phyloP scores from a whole-genome alignment of 2,888 invertebrate species.

The Drosophila diplacantha region DNA sequence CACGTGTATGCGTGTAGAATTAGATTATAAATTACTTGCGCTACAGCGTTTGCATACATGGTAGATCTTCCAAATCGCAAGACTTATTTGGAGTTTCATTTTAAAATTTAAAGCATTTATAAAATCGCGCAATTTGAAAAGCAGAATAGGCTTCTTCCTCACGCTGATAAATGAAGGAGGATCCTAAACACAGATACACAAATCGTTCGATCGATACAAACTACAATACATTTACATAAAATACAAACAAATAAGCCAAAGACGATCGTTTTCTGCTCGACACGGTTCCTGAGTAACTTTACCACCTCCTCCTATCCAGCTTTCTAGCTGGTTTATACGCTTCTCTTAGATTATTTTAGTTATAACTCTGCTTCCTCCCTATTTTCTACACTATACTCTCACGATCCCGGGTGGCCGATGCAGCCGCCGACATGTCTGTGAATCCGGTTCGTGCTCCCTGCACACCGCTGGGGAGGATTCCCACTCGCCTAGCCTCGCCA shows the following conservation, averaged over 20 bases:
- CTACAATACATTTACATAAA: slow-evolving; percentile 50
- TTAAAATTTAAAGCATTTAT: neutral
- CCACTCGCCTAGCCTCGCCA: slow-evolving; percentile 78
- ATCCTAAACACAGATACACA: slow-evolving; percentile 26
- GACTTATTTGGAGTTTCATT: neutral
- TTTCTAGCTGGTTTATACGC: slow-evolving; percentile 13
- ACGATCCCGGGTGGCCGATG: slow-evolving; percentile 66
- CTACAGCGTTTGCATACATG: slow-evolving; percentile 9
- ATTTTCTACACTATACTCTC: slow-evolving; percentile 77
- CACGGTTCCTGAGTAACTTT: slow-evolving; percentile 69
- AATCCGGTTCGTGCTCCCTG: slow-evolving; percentile 74
- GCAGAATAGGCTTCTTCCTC: slow-evolving; percentile 8
- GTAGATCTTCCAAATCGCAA: slow-evolving; percentile 10
- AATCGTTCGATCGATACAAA: slow-evolving; percentile 43
- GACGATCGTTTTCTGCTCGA: slow-evolving; percentile 63
- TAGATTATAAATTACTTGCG: slow-evolving; percentile 13
- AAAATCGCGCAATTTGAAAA: slow-evolving; percentile 5
- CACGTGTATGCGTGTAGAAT: slow-evolving; percentile 31
- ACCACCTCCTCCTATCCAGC: slow-evolving; percentile 18
- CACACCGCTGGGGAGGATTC: slow-evolving; percentile 74
- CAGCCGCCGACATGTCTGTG: slow-evolving; percentile 71
- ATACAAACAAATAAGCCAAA: slow-evolving; percentile 62
- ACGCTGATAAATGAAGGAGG: slow-evolving; percentile 8
- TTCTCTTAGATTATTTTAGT: slow-evolving; percentile 13
- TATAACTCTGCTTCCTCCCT: slow-evolving; percentile 14